Base-by-base conservation (phyloP, 2,113 vertebrate genomes). In the Misgurnus mizolepis region DNA sequence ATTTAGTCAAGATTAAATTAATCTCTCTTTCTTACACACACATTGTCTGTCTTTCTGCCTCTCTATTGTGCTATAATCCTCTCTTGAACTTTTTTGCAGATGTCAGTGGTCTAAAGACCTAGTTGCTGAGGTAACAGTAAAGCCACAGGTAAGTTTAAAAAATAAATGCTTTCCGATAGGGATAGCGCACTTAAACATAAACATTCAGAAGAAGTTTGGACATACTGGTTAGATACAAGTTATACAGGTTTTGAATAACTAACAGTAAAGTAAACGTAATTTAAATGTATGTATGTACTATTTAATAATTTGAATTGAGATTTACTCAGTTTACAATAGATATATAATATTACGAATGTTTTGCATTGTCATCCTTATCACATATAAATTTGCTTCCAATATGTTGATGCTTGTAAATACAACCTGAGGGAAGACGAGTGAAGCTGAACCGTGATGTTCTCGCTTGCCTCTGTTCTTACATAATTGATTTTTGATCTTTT, bases 21-120 rank as follows among this genome's bases (percentile, higher is more conserved):
- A 34, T 34, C 12, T 6, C 47, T 50, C 22, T 9, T 6, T 15
- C 47, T 74, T 61, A 17, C 53, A 60, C 22, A 39, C 34, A 83
- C 64, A 65, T 10, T 39, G 39, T 39, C 69, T 55, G 49, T 56
- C 40, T 53, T 50, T 71, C 6, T 22, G 18, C 68, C 9, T 56
- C 43, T 49, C 53, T 41, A n/a, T 39, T 4, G 3, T 58, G n/a
- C 53, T 27, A 3, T 58, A 43, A 66, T 50, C 45, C 0, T 4
- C 61, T 50, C 9, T 14, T 61, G 8, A 60, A 64, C 14, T 43
- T 81, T 41, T 81, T 78, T 79, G 39, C 82, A 83, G 81, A 78
- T 83, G 84, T 65, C 45, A 55, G 64, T 74, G 56, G 67, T 69
- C 17, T 78, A 68, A 85, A 77, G 27, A 85, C 76, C 5, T 40